These are phyloP conservation scores for Agonopterix alstromeriana DNA, from an alignment of 2,888 invertebrate genomes.

Conservation along the genomic window DNA sequence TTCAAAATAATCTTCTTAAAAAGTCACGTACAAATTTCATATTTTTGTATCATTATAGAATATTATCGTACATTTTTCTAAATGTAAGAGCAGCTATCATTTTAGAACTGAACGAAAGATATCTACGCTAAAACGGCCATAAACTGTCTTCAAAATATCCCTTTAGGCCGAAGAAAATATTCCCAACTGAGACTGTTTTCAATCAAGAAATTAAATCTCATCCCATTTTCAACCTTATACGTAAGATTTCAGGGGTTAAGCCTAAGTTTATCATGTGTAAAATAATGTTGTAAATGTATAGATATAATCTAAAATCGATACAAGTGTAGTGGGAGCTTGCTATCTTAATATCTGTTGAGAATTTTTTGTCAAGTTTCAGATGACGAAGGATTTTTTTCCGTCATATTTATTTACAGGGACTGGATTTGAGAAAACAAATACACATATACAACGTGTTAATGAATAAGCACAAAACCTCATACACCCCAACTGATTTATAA, in stretches of 20 bases:
- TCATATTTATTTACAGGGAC: no score
- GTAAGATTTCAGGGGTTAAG: background rate
- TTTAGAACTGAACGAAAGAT: conserved; percentile 15
- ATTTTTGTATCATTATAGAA: background rate
- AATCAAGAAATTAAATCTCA: background rate
- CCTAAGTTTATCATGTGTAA: background rate
- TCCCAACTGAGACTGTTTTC: conserved; percentile 1
- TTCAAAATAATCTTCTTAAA: no score
- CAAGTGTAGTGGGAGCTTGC: conserved; percentile 10
- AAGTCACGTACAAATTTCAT: background rate
- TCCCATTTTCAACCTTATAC: conserved; percentile 7
- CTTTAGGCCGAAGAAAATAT: conserved; percentile 19
- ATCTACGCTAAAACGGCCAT: conserved; percentile 30
- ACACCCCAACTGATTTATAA: no score
- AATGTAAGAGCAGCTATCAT: conserved; percentile 1
- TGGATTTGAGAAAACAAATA: no score
- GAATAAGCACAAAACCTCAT: no score
- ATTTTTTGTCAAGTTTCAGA: background rate
- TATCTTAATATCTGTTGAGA: conserved; percentile 1
- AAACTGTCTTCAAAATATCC: conserved; percentile 36
- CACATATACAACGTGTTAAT: no score
- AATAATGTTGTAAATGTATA: background rate
- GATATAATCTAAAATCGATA: conserved; percentile 33
- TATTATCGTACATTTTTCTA: conserved; percentile 1
- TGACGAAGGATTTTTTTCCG: background rate